Evolutionary conservation across 2,888 invertebrate species (phyloP), one percentile per base, ranked within the genome.

Genomic region (Sesia bembeciformis): DNA sequence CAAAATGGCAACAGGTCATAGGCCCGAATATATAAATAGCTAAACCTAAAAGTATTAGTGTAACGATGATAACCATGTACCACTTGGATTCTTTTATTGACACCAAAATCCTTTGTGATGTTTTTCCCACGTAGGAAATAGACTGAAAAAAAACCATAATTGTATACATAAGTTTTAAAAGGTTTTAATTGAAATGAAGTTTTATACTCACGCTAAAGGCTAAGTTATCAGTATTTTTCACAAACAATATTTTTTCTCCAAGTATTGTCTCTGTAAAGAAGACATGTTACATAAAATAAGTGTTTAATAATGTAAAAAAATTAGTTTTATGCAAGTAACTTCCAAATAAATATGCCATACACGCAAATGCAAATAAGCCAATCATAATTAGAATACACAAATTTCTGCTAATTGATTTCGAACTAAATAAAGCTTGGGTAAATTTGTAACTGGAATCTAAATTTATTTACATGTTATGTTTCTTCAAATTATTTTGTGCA

Each of bases 231-330:
- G 75, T 70, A 59, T 83, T 83, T 40, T 76, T 74, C 7, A 86
- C 74, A 41, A 72, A 68, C 42, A 87, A 59, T 53, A 84, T 73
- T 68, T 84, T 84, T 58, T 84, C 84, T 3, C 85, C 87, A 1
- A 87, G 71, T 63, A 87, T 72, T 51, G 62, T 74, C 63, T 87
- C 87, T 87, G 84, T 8, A 76, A 81, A 57, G 3, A 51, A 51
- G 46, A 46, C 23, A 23, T 23, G 2, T 23, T 23, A 23, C 23
- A 23, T 23, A 23, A 23, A 23, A 23, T 23, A 23, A 23, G 23
- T 23, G 23, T 23, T 1, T 23, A 23, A 23, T 23, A 1, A 23
- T 23, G 23, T 23, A 23, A 23, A 23, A 23, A 23, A 23, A 23
- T 1, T 23, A 1, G 23, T 23, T 23, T 23, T 23, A 23, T 23